Conservation (phyloP, 2,113 vertebrate species). For the Lepisosteus osseus region DNA sequence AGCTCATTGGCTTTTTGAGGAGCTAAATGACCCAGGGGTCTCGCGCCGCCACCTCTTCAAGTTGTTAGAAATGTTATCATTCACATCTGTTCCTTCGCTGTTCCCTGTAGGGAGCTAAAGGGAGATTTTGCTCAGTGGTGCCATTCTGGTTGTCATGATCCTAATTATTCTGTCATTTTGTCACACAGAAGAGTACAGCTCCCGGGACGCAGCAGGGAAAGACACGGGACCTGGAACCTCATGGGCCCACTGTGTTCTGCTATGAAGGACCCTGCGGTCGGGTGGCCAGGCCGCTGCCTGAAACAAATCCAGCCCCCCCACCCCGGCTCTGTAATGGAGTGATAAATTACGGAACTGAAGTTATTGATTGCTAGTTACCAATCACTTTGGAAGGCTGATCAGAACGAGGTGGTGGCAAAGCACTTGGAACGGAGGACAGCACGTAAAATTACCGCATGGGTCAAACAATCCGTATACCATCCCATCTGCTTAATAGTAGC, state of each 20-base stretch:
- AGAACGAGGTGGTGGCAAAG: conserved; percentile 33
- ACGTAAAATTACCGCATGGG: not conserved
- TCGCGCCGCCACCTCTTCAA: too few species aligned
- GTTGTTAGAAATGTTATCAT: too few species aligned
- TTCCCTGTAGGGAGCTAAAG: not conserved
- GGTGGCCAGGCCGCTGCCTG: conserved; percentile 19
- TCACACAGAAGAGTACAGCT: conserved; percentile 27
- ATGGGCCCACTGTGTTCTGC: conserved; percentile 64
- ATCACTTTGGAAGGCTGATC: not conserved
- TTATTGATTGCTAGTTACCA: too few species aligned
- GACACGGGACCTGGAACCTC: conserved; percentile 36
- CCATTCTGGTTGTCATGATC: conserved; percentile 23
- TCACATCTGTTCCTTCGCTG: not conserved
- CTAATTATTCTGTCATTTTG: conserved; percentile 40
- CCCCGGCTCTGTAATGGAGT: too few species aligned
- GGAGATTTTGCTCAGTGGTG: conserved; percentile 42
- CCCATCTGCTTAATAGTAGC: too few species aligned
- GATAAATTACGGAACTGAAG: too few species aligned
- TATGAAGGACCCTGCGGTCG: conserved; percentile 43
- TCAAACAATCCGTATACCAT: too few species aligned
- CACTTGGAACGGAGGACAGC: not conserved
- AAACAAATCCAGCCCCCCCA: conserved; percentile 32
- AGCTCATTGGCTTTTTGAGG: too few species aligned
- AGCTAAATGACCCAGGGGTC: too few species aligned
- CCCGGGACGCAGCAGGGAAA: conserved; percentile 25